Percentiles rank a stretch among this genome's conserved stretches.
phyloP scores from a whole-genome alignment of 2,797 vertebrate species.

The Epinephelus coioides region DNA sequence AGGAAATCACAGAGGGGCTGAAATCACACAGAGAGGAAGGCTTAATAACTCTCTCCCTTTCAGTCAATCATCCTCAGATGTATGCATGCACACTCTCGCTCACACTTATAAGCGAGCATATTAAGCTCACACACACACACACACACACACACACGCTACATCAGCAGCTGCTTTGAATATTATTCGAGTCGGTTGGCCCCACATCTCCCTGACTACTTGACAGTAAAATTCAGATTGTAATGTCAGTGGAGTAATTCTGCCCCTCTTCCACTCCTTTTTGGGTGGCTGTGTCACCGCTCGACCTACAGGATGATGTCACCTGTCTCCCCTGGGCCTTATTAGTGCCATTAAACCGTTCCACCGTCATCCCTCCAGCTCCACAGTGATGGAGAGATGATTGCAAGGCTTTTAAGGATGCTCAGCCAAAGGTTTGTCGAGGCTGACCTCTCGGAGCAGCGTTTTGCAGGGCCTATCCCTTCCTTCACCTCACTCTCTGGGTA shows the following conservation, averaged over 20 bases:
- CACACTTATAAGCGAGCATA: background rate
- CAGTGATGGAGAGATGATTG: conserved; percentile 48
- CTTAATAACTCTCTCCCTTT: conserved; percentile 38
- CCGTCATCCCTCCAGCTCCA: conserved; percentile 23
- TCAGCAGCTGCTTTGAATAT: conserved; percentile 55
- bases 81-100: background rate
- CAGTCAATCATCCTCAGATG: conserved; percentile 46
- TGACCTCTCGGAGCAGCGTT: conserved; percentile 60
- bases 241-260: conserved; percentile 48
- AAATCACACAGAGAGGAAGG: conserved; percentile 45
- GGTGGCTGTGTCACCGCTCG: conserved; percentile 24
- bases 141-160: background rate
- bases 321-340: conserved; percentile 68
- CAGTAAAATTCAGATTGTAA: conserved; percentile 62
- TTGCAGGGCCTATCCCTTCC: conserved; percentile 26
- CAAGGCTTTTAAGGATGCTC: conserved; percentile 53
- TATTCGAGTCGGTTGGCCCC: conserved; percentile 29
- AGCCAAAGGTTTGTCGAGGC: conserved; percentile 57
- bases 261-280: conserved; percentile 25
- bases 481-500: conserved; percentile 34
- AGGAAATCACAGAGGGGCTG: conserved; percentile 47
- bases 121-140: conserved; percentile 7
- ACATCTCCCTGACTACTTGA: conserved; percentile 19
- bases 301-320: conserved; percentile 63
- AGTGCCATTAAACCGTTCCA: conserved; percentile 59